These are phyloP conservation scores for Pelmatolapia mariae DNA, from an alignment of 2,113 vertebrate genomes.

Conservation along the genomic window DNA sequence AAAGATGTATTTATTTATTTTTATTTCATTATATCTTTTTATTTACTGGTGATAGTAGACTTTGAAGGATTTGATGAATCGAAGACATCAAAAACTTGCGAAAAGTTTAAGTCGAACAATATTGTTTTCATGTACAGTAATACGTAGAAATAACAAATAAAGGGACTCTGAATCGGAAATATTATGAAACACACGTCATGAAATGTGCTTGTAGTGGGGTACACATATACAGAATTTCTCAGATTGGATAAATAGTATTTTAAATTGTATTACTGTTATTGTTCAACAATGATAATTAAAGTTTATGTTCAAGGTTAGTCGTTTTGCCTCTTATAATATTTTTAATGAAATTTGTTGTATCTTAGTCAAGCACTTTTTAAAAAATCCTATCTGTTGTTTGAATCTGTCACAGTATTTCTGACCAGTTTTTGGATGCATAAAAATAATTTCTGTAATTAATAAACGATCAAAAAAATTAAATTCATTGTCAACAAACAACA, in stretches of 20 bases:
- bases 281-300: background rate
- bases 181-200: background rate
- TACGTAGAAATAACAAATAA: background rate
- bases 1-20: background rate
- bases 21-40: background rate
- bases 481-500: background rate
- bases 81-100: background rate
- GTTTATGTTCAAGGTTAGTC: background rate
- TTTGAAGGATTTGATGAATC: background rate
- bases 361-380: background rate
- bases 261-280: background rate
- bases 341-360: background rate
- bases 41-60: background rate
- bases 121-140: background rate
- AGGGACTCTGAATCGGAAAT: background rate
- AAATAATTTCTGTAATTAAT: background rate
- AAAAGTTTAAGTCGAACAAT: background rate
- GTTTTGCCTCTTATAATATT: background rate
- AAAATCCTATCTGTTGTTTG: background rate
- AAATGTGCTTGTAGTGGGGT: background rate
- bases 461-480: fast-evolving
- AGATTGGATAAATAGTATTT: background rate
- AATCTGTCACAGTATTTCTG: background rate
- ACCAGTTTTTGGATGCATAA: background rate
- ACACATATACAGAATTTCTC: background rate